A percentile compares a stretch with the other conserved stretches of the same genome.
Evolutionary conservation across 2,888 invertebrate species (phyloP).

Genomic region (Muschampia plurimacula): DNA sequence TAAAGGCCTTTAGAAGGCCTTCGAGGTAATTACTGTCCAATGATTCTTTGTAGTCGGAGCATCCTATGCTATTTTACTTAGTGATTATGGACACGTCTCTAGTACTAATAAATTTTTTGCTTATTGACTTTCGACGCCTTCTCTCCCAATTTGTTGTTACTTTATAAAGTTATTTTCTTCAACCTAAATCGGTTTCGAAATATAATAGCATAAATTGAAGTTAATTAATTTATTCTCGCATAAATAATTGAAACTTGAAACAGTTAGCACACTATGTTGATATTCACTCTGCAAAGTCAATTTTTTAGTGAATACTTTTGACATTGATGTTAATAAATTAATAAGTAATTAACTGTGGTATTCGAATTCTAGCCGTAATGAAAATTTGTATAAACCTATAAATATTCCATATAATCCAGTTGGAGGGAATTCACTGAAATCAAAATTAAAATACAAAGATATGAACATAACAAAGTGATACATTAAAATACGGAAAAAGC

Average conservation of each 20-base stretch:
- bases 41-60: conserved; percentile 82
- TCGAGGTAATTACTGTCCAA: conserved; percentile 83
- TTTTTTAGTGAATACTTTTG: no score
- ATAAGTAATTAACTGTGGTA: no score
- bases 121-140: conserved; percentile 22
- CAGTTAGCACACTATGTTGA: no score
- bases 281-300: no score
- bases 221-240: no score
- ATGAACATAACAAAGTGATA: no score
- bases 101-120: conserved; percentile 32
- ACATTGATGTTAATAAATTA: no score
- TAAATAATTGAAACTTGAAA: no score
- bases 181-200: background rate
- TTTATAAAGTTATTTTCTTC: background rate
- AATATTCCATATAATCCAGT: no score
- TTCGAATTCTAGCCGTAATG: no score
- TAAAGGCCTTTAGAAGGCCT: conserved; percentile 76
- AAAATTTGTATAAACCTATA: background rate
- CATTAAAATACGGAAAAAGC: no score
- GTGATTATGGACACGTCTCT: conserved; percentile 68
- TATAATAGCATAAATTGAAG: background rate
- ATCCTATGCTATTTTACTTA: conserved; percentile 59
- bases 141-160: background rate
- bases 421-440: background rate
- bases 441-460: no score